phyloP scores from a whole-genome alignment of 2,797 vertebrate genomes.

The Ceryle rudis region DNA sequence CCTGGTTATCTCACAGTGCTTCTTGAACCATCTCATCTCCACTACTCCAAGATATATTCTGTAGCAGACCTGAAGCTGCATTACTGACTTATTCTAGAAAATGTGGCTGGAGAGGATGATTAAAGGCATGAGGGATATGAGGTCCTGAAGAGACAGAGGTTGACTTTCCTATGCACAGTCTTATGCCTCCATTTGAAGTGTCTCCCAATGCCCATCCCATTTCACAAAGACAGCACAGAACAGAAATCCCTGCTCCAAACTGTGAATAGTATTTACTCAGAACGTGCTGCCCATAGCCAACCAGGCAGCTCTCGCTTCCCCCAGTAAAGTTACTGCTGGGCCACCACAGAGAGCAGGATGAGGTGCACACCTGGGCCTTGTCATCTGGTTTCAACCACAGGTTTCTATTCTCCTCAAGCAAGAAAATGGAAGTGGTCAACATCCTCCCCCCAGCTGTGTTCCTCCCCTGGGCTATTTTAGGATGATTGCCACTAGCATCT shows the following conservation, averaged over 20 bases:
- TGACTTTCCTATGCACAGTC: neutral
- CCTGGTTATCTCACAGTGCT: neutral
- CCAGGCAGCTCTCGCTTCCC: neutral
- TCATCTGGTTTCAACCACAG: neutral
- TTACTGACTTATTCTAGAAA: neutral
- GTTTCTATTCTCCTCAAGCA: conserved; percentile 3
- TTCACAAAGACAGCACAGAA: neutral
- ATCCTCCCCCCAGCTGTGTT: neutral
- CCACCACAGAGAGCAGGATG: neutral
- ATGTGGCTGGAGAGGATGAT: neutral
- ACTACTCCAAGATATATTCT: neutral
- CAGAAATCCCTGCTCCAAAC: neutral
- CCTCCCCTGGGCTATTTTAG: neutral
- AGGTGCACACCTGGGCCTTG: neutral
- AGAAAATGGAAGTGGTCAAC: neutral
- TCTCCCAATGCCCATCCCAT: neutral
- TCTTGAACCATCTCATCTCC: neutral
- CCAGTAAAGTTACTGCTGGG: neutral
- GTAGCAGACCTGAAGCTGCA: neutral
- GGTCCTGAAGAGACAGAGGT: neutral
- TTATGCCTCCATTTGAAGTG: neutral
- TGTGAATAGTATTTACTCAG: neutral
- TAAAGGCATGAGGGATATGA: neutral
- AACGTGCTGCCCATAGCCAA: rapidly evolving
- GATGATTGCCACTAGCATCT: rapidly evolving